A percentile compares a stretch with the other conserved stretches of the same genome.
Evolutionary conservation across 2,888 invertebrate species (phyloP).

Genomic region (Incurvaria masculella): DNA sequence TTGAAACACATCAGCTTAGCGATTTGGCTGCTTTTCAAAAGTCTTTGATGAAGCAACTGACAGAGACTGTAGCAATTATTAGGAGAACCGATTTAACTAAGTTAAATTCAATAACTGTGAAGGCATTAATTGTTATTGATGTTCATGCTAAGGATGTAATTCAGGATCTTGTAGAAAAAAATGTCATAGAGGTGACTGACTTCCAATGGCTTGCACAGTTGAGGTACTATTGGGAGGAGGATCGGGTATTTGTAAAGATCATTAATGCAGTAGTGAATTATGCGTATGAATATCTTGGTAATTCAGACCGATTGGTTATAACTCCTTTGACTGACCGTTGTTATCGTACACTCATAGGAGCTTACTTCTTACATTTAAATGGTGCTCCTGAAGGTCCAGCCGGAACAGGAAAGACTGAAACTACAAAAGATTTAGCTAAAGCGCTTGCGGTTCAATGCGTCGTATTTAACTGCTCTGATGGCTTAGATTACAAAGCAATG

Average conservation of each 20-base stretch:
- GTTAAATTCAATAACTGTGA: conserved; percentile 71
- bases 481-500: conserved; percentile 83
- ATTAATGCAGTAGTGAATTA: conserved; percentile 77
- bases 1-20: conserved; percentile 55
- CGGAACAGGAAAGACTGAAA: conserved; percentile 89
- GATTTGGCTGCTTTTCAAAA: conserved; percentile 56
- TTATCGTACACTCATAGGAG: conserved; percentile 79
- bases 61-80: conserved; percentile 71
- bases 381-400: conserved; percentile 86
- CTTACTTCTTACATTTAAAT: conserved; percentile 78
- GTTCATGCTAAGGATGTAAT: conserved; percentile 85
- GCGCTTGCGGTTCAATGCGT: conserved; percentile 89
- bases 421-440: conserved; percentile 89
- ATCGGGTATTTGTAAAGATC: conserved; percentile 66
- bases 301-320: conserved; percentile 71
- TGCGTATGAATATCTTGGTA: conserved; percentile 84
- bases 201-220: conserved; percentile 85
- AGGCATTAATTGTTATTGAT: conserved; percentile 80
- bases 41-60: conserved; percentile 60
- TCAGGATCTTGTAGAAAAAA: conserved; percentile 59
- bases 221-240: conserved; percentile 75
- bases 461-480: conserved; percentile 85
- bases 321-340: conserved; percentile 76
- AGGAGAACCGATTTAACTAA: conserved; percentile 66
- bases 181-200: conserved; percentile 68